Conservation (phyloP, 2,888 invertebrate genomes). For the Periphyllus acericola region DNA sequence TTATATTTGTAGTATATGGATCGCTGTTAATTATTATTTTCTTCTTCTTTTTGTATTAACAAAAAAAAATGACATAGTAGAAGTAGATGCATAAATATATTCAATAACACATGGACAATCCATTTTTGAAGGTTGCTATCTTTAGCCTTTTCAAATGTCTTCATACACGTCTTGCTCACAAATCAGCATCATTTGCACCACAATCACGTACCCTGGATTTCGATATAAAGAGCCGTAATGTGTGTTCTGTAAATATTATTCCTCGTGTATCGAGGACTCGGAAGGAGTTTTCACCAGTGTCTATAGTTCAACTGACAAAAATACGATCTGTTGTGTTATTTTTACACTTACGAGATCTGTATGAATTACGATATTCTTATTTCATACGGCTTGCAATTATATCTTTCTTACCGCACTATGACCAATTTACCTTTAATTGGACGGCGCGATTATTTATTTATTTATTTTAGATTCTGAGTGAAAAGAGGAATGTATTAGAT, state of each 20-base stretch:
- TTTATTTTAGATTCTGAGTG: no score
- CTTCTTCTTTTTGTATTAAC: no score
- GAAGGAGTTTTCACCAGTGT: background rate
- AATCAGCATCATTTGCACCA: background rate
- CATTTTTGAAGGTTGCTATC: background rate
- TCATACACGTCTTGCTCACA: background rate
- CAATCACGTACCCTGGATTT: slow-evolving; percentile 10
- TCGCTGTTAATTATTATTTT: no score
- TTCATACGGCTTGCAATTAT: no score
- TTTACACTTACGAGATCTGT: no score
- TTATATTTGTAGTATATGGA: no score
- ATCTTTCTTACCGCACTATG: no score
- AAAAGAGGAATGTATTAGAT: no score
- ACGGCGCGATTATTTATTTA: no score
- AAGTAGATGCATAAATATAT: background rate
- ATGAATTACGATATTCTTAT: no score
- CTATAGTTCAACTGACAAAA: background rate
- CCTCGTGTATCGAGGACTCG: background rate
- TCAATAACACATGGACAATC: background rate
- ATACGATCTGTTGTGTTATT: background rate
- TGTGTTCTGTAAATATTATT: background rate
- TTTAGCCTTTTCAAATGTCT: background rate
- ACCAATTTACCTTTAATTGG: no score
- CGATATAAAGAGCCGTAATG: background rate
- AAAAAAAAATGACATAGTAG: background rate